Evolutionary conservation across 2,888 invertebrate species (phyloP), one percentile per base, ranked within the genome.

Genomic region (Flabesymbios commensalis): DNA sequence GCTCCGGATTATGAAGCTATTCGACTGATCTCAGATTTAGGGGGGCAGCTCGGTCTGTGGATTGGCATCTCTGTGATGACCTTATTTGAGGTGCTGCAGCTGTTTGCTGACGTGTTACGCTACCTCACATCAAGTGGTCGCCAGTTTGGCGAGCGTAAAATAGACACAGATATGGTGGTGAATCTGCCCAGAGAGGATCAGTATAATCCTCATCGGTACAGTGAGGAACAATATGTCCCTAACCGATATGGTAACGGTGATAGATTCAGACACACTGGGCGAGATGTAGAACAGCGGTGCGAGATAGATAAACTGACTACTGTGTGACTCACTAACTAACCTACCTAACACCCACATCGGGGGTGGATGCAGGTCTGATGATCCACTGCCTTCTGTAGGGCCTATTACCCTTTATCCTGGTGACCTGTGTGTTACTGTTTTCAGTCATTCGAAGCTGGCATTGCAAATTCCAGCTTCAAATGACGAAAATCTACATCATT

Each of bases 11-110:
- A 72, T 41, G 71, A 71, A 42, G 54, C 64, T 24, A 65, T 69
- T 24, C 59, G 71, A 14, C 64, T 72, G 22, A 56, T 72, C 17
- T 66, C 68, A 5, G 72, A 72, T 54, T 68, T 72, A 36, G 72
- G 72, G 1, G 72, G 72, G 14, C 72, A 72, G 62, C 62, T 72
- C 14, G 72, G 72, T 1, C 59, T 71, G n/a, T 72, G 71, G 70
- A 69, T 72, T 43, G 71, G 71, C 41, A 70, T 70, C 7, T 71
- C 70, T 1, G 68, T 71, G 32, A 71, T 71, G 51, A 71, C 71
- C 1, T 55, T 71, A 36, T 67, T 71, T 39, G 71, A 71, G 53
- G 69, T 71, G 26, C 32, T 67, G 29, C 68, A 70, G 54, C 61
- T 70, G 28, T 26, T 59, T 22, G 61, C 59, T 31, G 69, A 71